Evolutionary conservation across 35 echinoderm and acorn worm species (phyloP).

Genomic region (Amphiura filiformis): DNA sequence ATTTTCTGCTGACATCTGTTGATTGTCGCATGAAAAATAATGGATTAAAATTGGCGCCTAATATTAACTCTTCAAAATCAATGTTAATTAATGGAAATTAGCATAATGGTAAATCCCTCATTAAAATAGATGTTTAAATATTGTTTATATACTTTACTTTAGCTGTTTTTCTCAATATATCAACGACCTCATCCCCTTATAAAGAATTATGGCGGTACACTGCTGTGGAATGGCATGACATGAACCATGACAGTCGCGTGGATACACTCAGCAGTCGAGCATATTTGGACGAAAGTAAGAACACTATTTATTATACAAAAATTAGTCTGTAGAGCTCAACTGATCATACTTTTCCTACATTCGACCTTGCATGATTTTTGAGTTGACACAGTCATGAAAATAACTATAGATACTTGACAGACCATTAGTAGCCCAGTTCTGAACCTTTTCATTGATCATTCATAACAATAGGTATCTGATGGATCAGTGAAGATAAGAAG

Average conservation of each 20-base stretch:
- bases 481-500: too few species aligned
- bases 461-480: too few species aligned
- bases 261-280: slow-evolving; percentile 70
- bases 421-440: too few species aligned
- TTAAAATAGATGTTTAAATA: neutral
- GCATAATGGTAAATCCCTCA: neutral
- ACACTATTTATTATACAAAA: neutral
- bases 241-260: slow-evolving; percentile 65
- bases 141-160: neutral
- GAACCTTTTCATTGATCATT: too few species aligned
- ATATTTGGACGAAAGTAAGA: slow-evolving; percentile 35
- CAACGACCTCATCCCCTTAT: slow-evolving; percentile 10
- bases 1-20: too few species aligned
- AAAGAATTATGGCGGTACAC: slow-evolving; percentile 68
- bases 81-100: neutral
- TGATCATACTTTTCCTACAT: too few species aligned
- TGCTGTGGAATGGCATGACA: slow-evolving; percentile 57
- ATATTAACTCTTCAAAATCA: neutral
- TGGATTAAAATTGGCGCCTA: neutral
- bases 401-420: too few species aligned
- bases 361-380: too few species aligned
- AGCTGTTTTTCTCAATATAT: slow-evolving; percentile 49
- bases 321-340: too few species aligned
- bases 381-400: too few species aligned
- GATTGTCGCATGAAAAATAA: too few species aligned